Evolutionary conservation across 2,797 vertebrate species (phyloP).

Genomic region (Notamacropus eugenii): DNA sequence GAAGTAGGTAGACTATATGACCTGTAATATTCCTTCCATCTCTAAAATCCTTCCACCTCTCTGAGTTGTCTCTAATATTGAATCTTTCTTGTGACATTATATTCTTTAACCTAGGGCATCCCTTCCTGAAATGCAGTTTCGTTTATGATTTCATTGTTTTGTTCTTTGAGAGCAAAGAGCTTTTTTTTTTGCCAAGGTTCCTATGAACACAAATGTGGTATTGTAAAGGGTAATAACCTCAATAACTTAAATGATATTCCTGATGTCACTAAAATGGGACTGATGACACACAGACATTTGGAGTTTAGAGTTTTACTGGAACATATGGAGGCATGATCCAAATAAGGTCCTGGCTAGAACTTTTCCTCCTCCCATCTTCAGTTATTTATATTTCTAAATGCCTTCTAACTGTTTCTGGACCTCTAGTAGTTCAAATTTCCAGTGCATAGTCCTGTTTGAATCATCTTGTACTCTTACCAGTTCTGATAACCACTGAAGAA

Average conservation of each 20-base stretch:
- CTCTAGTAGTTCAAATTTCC: not conserved
- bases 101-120: not conserved
- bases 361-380: not conserved
- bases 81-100: not conserved
- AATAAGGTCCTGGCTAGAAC: not conserved
- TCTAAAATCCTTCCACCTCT: not conserved
- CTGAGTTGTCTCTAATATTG: not conserved
- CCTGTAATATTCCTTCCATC: not conserved
- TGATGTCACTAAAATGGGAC: not conserved
- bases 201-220: not conserved
- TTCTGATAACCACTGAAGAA: not conserved
- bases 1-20: not conserved
- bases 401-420: not conserved
- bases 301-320: not conserved
- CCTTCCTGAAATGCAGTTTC: not conserved
- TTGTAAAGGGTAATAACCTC: not conserved
- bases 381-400: not conserved
- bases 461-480: not conserved
- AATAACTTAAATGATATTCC: not conserved
- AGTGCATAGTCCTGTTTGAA: not conserved
- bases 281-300: not conserved
- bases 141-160: not conserved
- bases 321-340: not conserved
- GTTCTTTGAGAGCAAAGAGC: not conserved
- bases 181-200: not conserved